Percentiles rank a stretch among this genome's conserved stretches.
These are phyloP conservation scores for Marronus borbonicus DNA, from an alignment of 2,888 invertebrate species.

Conservation along the genomic window DNA sequence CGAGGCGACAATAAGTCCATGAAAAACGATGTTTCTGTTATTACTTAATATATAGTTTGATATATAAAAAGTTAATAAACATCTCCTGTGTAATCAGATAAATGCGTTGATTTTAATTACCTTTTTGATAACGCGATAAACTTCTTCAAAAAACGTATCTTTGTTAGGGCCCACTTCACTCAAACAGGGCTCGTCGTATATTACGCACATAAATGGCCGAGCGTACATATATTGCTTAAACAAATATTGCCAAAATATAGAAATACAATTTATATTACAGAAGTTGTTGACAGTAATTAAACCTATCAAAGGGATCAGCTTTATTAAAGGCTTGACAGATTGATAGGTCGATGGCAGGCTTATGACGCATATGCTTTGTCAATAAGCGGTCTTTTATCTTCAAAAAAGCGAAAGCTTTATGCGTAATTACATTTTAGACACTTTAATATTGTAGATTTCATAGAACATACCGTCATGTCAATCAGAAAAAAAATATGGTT, in stretches of 20 bases:
- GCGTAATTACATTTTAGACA: conserved; percentile 9
- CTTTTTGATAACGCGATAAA: neutral
- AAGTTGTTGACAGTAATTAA: conserved; percentile 11
- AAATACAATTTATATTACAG: neutral
- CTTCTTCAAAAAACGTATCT: too few species aligned
- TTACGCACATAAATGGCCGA: too few species aligned
- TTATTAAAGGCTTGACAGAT: conserved; percentile 8
- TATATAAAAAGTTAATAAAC: neutral
- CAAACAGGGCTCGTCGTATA: too few species aligned
- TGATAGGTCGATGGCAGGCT: conserved; percentile 6
- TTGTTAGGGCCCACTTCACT: neutral
- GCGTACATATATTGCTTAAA: conserved; percentile 3
- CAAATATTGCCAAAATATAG: neutral
- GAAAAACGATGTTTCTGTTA: neutral
- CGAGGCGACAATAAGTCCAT: neutral
- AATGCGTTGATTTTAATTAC: neutral
- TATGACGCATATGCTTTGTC: conserved; percentile 4
- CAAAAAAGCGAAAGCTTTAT: neutral
- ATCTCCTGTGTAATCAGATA: neutral
- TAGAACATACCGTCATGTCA: neutral
- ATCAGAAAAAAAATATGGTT: neutral
- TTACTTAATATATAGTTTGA: neutral
- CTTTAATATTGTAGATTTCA: neutral
- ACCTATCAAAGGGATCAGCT: neutral
- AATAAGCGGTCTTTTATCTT: conserved; percentile 12